phyloP scores from a whole-genome alignment of 1,140 invertebrate species.

The Cataglyphis hispanica region DNA sequence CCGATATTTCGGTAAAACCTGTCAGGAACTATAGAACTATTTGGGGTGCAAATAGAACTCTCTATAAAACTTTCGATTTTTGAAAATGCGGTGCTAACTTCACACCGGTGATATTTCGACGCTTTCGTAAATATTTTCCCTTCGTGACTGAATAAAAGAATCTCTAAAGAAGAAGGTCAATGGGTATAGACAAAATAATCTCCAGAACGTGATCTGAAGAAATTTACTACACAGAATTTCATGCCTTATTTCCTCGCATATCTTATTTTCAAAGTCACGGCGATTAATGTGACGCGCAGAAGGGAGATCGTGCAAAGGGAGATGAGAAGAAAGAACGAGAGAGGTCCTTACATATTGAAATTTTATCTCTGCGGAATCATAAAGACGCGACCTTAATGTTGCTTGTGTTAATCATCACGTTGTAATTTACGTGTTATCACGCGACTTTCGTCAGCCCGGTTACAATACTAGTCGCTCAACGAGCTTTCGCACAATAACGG shows the following conservation, averaged over 20 bases:
- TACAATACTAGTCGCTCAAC: background rate
- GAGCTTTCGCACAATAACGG: conserved; percentile 49
- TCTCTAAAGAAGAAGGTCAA: background rate
- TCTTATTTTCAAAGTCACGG: conserved; percentile 20
- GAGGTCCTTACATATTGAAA: background rate
- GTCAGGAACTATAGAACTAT: too few species aligned
- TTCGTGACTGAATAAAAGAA: background rate
- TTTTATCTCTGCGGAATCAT: conserved; percentile 21
- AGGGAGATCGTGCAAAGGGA: background rate
- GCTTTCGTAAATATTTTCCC: background rate
- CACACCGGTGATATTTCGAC: too few species aligned
- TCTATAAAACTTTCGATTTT: too few species aligned
- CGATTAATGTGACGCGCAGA: background rate
- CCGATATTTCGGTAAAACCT: too few species aligned
- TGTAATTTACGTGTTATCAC: conserved; percentile 47
- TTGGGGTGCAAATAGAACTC: too few species aligned
- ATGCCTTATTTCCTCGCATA: background rate
- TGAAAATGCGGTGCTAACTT: too few species aligned
- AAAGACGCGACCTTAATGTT: background rate
- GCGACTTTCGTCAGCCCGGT: conserved; percentile 41
- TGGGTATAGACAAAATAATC: background rate
- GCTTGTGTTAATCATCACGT: conserved; percentile 10
- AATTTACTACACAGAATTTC: background rate
- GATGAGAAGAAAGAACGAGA: background rate
- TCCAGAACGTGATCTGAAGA: background rate